These are phyloP conservation scores for Eueremaeus valkanovi DNA, from an alignment of 2,888 invertebrate genomes.

Conservation along the genomic window DNA sequence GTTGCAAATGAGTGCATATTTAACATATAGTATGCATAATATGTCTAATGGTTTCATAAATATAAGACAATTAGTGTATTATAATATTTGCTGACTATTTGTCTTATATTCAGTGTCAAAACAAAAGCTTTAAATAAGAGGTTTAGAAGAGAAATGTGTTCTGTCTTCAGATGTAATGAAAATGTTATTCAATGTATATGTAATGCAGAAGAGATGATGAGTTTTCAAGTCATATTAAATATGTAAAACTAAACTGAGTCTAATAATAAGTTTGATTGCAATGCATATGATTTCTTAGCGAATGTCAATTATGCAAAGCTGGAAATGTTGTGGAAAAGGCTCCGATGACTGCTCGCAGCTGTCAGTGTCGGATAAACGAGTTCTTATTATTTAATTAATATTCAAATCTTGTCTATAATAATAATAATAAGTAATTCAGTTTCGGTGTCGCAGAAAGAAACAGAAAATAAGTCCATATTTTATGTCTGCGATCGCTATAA, in stretches of 20 bases:
- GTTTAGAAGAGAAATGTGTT: too few relatives aligned
- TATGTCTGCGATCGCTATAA: neutral
- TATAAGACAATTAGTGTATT: too few relatives aligned
- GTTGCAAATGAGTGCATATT: too few relatives aligned
- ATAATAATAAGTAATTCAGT: neutral
- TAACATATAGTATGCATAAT: too few relatives aligned
- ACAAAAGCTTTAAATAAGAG: too few relatives aligned
- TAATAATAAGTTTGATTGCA: neutral
- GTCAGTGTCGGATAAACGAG: conserved; percentile 15
- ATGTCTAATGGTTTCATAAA: too few relatives aligned
- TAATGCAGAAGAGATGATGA: too few relatives aligned
- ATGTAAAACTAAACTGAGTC: neutral
- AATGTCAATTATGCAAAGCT: neutral
- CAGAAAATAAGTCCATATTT: neutral
- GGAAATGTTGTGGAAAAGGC: neutral
- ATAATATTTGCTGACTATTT: too few relatives aligned
- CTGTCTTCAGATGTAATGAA: too few relatives aligned
- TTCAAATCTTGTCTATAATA: neutral
- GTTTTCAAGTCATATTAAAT: neutral
- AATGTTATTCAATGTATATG: too few relatives aligned
- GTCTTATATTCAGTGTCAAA: too few relatives aligned
- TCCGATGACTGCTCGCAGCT: neutral
- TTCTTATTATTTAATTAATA: conserved; percentile 20
- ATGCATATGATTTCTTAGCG: neutral
- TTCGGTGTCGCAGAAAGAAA: neutral